Evolutionary conservation across 1,140 invertebrate species (phyloP).

Genomic region (Trichonephila inaurata): DNA sequence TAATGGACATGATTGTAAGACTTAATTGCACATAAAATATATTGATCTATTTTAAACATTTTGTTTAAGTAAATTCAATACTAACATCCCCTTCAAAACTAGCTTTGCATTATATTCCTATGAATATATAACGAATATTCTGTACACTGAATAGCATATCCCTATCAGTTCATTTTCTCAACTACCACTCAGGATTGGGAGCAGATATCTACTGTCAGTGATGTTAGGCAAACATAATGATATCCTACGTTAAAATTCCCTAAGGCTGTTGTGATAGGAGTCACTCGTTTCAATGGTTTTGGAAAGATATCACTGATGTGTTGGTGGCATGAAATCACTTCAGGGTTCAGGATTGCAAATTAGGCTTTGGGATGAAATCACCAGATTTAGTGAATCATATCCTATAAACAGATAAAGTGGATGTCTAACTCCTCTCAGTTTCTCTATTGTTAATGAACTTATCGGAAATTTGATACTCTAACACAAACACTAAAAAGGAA

Average conservation of each 20-base stretch:
- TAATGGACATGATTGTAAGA: no score
- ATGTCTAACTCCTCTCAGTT: slow-evolving; percentile 1
- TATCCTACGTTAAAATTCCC: slow-evolving; percentile 27
- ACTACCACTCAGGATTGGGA: not conserved
- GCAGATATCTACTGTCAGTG: slow-evolving; percentile 11
- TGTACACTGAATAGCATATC: not conserved
- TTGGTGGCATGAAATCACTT: slow-evolving; percentile 6
- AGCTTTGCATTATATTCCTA: not conserved
- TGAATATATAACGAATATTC: no score
- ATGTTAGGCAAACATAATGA: slow-evolving; percentile 27
- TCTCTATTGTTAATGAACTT: slow-evolving; percentile 40
- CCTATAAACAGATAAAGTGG: slow-evolving; percentile 44
- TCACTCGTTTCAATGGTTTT: slow-evolving; percentile 9
- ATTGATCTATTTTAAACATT: no score
- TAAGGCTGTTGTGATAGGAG: slow-evolving; percentile 27
- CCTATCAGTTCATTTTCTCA: slow-evolving; percentile 23
- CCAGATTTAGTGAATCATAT: slow-evolving; percentile 41
- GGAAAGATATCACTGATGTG: slow-evolving; percentile 35
- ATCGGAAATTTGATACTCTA: not conserved
- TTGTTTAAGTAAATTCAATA: no score
- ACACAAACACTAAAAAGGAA: slow-evolving; percentile 18
- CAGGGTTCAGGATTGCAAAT: slow-evolving; percentile 37
- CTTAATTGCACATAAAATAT: no score
- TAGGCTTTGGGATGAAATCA: slow-evolving; percentile 33
- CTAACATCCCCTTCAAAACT: not conserved